Base-by-base conservation (phyloP, 2,888 invertebrate species). In the Dysmachus trigonus region DNA sequence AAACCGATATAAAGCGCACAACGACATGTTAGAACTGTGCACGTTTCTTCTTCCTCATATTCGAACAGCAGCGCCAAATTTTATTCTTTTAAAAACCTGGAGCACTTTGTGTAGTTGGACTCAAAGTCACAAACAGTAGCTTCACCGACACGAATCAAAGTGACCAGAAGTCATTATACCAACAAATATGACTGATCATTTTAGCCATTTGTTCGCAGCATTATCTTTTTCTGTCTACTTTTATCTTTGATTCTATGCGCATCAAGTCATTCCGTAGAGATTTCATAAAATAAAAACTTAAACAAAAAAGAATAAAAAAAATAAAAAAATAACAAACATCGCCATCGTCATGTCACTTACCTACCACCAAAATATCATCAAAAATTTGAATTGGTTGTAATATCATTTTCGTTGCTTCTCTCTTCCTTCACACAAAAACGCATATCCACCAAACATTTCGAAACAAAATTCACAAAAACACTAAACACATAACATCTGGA, bases 361-460 rank as follows among this genome's bases (percentile, higher is more conserved):
- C 62, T 27, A 62, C 27, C 62, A 18, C 18, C 10, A 62, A 62
- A 62, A 62, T 7, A 62, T 47, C 73, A 85, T 85, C 31, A 74
- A 30, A 38, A 38, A 85, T 27, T 72, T 18, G 18, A 85, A 86
- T 79, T 86, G 86, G 87, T 85, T 87, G 79, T 84, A 85, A 87
- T 87, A 85, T 87, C 87, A 87, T 87, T 89, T 90, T 90, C 89
- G 90, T 90, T 90, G 90, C 90, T 91, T 89, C 91, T 90, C 90
- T 89, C 89, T 90, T 90, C 89, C 89, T 90, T 91, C 87, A 90
- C 77, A 41, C 71, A 81, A 72, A 79, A 86, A 86, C 51, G 35
- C 30, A 83, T 41, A n/a, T 31, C 38, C 83, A 77, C 51, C 74
- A 73, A 73, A 41, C 13, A 15, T 38, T 35, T 72, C 13, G 71